Base-by-base conservation (phyloP, 2,797 vertebrate genomes). In the Fundulus diaphanus region DNA sequence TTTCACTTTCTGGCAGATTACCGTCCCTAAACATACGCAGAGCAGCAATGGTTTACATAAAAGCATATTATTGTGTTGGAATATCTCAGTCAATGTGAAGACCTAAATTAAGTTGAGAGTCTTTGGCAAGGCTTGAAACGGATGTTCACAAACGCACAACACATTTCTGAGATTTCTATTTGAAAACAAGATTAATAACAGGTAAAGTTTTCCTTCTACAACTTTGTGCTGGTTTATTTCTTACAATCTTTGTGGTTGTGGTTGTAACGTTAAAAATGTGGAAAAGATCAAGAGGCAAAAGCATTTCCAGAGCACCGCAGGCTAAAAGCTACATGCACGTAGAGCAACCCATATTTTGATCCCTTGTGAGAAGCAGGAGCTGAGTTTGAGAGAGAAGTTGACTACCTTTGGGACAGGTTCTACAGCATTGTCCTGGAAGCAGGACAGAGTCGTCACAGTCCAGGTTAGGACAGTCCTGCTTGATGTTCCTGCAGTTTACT, bases 401-500 rank as follows among this genome's bases (percentile, higher is more conserved):
- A 5, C 56, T 91, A 94, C 92, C 89, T 91, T 84, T 87, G 0
- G 96, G 96, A 75, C 98, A 99, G 76, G 94, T 96, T 86, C 95
- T 97, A 77, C 98, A 99, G 92, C 98, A 99, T 78, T 97, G 96
- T 24, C 98, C 98, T 0, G 97, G 97, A 72, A 97, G 94, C 75
- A 97, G 93, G 0, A 95, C 73, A 0, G 98, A 95, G 0, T 96
- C 92, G 0, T 94, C 92, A 13, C 98, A 99, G 77, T 93, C 59
- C 0, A 92, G 95, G 46, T 94, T 68, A 0, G 97, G 97, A 81
- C 98, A 99, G 87, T 98, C 96, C 79, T 97, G 96, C 73, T 98
- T 99, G 82, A 99, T 96, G 88, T 98, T 99, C 92, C 96, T 97
- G 85, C 98, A 99, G 94, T 96, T 98, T 56, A 99, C 97, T 87